Conservation (phyloP, 2,113 vertebrate species). For the Pseudopipra pipra region DNA sequence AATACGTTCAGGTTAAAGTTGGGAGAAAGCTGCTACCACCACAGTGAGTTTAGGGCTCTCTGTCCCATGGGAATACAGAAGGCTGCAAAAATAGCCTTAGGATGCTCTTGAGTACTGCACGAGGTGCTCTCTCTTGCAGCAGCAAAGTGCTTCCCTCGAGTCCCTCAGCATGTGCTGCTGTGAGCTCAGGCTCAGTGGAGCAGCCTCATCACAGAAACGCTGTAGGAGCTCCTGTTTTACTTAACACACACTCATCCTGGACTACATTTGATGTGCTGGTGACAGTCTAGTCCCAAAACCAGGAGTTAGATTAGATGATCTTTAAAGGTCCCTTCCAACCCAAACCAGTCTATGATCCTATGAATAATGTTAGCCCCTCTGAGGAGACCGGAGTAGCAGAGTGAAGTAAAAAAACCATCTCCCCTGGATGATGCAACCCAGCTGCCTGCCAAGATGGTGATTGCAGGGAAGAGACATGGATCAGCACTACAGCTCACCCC, state of each 20-base stretch:
- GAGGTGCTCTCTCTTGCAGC: neutral
- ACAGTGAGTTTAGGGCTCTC: fast-evolving
- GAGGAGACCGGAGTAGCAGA: neutral
- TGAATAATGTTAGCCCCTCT: fast-evolving
- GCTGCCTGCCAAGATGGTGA: fast-evolving
- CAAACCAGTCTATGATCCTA: neutral
- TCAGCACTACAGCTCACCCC: neutral
- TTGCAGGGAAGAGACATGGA: neutral
- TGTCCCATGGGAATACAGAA: neutral
- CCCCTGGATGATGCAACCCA: neutral
- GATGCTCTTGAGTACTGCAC: neutral
- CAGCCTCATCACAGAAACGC: neutral
- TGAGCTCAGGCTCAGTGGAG: fast-evolving
- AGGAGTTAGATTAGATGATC: too few species aligned
- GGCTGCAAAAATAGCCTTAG: neutral
- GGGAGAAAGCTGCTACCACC: neutral
- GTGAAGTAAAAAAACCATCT: neutral
- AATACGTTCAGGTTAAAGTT: fast-evolving
- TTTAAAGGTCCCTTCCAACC: neutral
- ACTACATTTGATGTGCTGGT: neutral
- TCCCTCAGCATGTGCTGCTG: neutral
- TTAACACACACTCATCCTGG: fast-evolving
- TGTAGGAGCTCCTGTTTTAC: fast-evolving
- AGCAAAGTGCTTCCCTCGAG: fast-evolving
- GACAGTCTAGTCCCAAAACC: too few species aligned